Base-by-base conservation (phyloP, 2,113 vertebrate genomes). In the Hippolais icterina region DNA sequence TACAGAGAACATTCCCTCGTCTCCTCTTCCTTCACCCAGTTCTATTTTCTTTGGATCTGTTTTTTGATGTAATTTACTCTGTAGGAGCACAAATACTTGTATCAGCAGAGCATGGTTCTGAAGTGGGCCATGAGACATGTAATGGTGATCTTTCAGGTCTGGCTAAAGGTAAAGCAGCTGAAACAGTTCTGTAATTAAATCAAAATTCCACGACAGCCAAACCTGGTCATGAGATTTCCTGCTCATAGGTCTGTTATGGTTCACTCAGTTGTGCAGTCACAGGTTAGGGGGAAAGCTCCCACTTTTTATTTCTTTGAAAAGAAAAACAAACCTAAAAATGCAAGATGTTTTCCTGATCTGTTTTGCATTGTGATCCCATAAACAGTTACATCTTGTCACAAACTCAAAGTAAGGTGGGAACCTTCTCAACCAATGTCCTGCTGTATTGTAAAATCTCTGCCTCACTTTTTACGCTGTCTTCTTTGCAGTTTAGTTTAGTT, bases 121-220 rank as follows among this genome's bases (percentile, higher is more conserved):
- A 56, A 83, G 21, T 56, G 39, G 77, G n/a, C 35, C 11, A 2
- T 24, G 42, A 60, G 64, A 87, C 18, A 7, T 74, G 21, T 61
- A 52, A 28, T 21, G 21, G 20, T 74, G 42, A 53, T 63, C 50
- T 83, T 28, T 75, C 50, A 66, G 50, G 37, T 82, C 54, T 87
- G 65, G 11, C 85, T 89, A 28, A 86, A 60, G 46, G 68, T 47
- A 69, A 92, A 77, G 66, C n/a, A 69, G 14, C 59, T 90, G 76
- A 69, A 83, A 29, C 16, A 74, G 47, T 80, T 83, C 52, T 70
- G 15, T 86, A 83, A 72, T 83, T 50, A 69, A 75, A 87, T 65
- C 9, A 20, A 19, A 92, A 39, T 54, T 93, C 56, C 20, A 15
- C 24, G 77, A 9, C 77, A 89, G 46, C 42, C 46, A 65, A 52